Conservation (phyloP, 1,140 invertebrate genomes). For the Drosophila bipectinata region DNA sequence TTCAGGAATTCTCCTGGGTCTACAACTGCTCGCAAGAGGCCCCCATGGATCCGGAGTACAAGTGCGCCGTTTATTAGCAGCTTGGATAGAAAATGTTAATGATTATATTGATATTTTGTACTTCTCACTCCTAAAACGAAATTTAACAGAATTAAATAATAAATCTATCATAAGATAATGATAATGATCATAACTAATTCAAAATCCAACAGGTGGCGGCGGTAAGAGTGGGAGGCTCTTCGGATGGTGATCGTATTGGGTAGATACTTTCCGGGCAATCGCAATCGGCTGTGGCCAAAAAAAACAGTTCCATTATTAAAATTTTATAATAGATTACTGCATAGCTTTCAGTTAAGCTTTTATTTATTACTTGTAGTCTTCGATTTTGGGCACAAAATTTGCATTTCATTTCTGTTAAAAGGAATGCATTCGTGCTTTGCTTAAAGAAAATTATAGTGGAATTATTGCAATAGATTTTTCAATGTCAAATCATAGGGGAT, state of each 20-base stretch:
- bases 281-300: conserved; percentile 48
- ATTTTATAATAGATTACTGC: too few relatives aligned
- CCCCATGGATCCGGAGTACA: conserved; percentile 71
- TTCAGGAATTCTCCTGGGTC: conserved; percentile 91
- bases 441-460: conserved; percentile 13
- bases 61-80: conserved; percentile 65
- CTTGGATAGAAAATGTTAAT: background rate
- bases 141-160: too few relatives aligned
- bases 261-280: conserved; percentile 31
- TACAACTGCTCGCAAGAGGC: conserved; percentile 62
- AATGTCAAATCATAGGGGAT: background rate
- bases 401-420: background rate
- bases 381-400: background rate
- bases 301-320: too few relatives aligned
- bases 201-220: conserved; percentile 85
- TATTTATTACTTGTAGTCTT: background rate
- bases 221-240: too few relatives aligned
- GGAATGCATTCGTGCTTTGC: background rate
- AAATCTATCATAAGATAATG: too few relatives aligned
- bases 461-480: conserved; percentile 21
- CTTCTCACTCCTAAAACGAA: too few relatives aligned
- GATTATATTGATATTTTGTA: too few relatives aligned
- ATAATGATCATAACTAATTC: too few relatives aligned
- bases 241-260: too few relatives aligned
- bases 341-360: too few relatives aligned